These are phyloP conservation scores for Hyposmocoma kahamanoa DNA, from an alignment of 1,140 invertebrate genomes.

Conservation along the genomic window DNA sequence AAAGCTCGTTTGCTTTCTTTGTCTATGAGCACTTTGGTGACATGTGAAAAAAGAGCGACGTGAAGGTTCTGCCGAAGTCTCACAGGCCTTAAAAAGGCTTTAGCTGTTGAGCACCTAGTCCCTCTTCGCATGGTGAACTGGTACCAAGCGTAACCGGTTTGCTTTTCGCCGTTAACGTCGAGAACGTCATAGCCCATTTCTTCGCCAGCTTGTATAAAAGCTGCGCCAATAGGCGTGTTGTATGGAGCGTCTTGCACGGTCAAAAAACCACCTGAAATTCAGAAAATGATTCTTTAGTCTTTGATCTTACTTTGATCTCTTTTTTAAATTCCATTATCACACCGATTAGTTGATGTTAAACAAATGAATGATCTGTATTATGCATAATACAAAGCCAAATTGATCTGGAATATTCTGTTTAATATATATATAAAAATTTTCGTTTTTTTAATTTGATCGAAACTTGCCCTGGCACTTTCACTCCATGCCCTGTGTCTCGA, in stretches of 20 bases:
- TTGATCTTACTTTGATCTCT: too few species aligned
- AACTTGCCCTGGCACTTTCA: too few species aligned
- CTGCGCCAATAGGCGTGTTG: constrained; percentile 85
- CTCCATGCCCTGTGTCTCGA: too few species aligned
- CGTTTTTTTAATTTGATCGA: too few species aligned
- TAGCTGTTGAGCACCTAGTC: constrained; percentile 84
- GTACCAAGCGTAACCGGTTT: constrained; percentile 87
- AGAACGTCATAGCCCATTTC: constrained; percentile 92
- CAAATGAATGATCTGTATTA: too few species aligned
- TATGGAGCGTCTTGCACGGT: constrained; percentile 88
- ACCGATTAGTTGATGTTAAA: too few species aligned
- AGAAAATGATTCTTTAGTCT: neutral
- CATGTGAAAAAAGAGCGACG: constrained; percentile 83
- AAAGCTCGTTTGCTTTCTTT: constrained; percentile 80
- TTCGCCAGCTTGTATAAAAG: constrained; percentile 90
- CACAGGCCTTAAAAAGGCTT: constrained; percentile 86
- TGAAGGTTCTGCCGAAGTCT: constrained; percentile 83
- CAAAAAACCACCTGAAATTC: constrained; percentile 82
- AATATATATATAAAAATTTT: too few species aligned
- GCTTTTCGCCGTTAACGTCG: constrained; percentile 85
- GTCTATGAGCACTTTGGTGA: constrained; percentile 85
- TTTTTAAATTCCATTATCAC: too few species aligned
- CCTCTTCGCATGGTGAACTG: constrained; percentile 89
- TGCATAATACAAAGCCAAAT: too few species aligned
- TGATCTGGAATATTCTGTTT: too few species aligned